Conservation (phyloP, 92 coral and sea anemone species). For the Actinostola sp. region DNA sequence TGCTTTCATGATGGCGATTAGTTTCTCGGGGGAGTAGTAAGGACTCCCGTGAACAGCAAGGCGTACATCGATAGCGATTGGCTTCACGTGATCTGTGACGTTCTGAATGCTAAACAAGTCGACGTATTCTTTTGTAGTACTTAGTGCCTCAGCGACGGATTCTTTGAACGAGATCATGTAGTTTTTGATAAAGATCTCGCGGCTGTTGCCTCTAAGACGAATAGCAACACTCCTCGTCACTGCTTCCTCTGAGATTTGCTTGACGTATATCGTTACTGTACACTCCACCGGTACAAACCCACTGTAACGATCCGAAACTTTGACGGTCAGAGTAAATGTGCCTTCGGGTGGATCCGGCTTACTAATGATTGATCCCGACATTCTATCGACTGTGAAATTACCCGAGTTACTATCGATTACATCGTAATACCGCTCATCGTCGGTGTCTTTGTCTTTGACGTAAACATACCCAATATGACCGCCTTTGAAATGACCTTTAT, state of each 20-base stretch:
- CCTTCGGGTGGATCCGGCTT: conserved; percentile 72
- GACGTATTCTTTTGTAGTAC: conserved; percentile 64
- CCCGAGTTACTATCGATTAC: conserved; percentile 54
- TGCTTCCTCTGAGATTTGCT: conserved; percentile 71
- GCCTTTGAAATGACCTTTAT: conserved; percentile 71
- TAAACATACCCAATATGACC: conserved; percentile 85
- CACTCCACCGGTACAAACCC: conserved; percentile 67
- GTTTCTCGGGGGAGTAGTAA: conserved; percentile 83
- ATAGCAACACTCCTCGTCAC: conserved; percentile 80
- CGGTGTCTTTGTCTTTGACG: conserved; percentile 87
- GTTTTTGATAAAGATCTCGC: conserved; percentile 54
- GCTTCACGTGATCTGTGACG: conserved; percentile 37
- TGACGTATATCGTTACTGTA: conserved; percentile 68
- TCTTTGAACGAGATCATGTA: conserved; percentile 62
- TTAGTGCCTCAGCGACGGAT: conserved; percentile 68
- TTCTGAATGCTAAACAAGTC: conserved; percentile 88
- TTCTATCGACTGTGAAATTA: conserved; percentile 60
- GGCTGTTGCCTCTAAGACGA: conserved; percentile 56
- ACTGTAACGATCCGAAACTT: conserved; percentile 79
- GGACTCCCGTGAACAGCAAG: conserved; percentile 99
- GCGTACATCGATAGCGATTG: conserved; percentile 71
- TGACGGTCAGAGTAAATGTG: conserved; percentile 50
- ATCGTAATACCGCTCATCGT: conserved; percentile 75
- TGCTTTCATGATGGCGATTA: conserved; percentile 73
- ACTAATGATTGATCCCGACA: conserved; percentile 72